phyloP scores from a whole-genome alignment of 2,888 invertebrate species.

The Catocala fraxini region DNA sequence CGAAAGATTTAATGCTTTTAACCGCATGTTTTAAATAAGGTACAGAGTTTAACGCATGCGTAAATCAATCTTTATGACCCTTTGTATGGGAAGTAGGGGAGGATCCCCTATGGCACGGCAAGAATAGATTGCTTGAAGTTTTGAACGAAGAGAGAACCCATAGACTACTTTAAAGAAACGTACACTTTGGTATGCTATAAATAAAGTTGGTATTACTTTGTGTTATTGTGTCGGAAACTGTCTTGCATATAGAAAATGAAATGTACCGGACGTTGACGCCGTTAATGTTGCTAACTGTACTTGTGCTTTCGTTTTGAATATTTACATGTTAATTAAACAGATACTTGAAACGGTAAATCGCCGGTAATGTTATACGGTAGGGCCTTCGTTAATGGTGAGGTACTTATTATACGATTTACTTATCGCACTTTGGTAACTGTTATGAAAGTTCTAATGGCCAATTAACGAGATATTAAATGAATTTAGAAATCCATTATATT shows the following conservation, averaged over 20 bases:
- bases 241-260: slow-evolving; percentile 43
- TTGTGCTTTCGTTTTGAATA: slow-evolving; percentile 52
- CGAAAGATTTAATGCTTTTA: slow-evolving; percentile 37
- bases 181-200: not conserved
- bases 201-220: slow-evolving; percentile 17
- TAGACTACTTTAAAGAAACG: slow-evolving; percentile 4
- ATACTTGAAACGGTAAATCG: slow-evolving; percentile 33
- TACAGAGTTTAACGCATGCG: slow-evolving; percentile 61
- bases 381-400: slow-evolving; percentile 21
- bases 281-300: slow-evolving; percentile 54
- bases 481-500: too few relatives aligned
- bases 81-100: slow-evolving; percentile 67
- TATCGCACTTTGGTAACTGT: not conserved
- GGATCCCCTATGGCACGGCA: slow-evolving; percentile 59
- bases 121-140: slow-evolving; percentile 63
- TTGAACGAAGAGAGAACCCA: slow-evolving; percentile 24
- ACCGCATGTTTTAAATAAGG: slow-evolving; percentile 54
- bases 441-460: not conserved
- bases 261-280: slow-evolving; percentile 49
- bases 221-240: slow-evolving; percentile 32
- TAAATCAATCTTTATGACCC: slow-evolving; percentile 81
- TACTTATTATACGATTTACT: not conserved
- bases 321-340: slow-evolving; percentile 51
- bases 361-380: slow-evolving; percentile 25
- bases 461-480: too few relatives aligned